These are phyloP conservation scores for Scyliorhinus canicula DNA, from an alignment of 2,797 vertebrate species.

Conservation along the genomic window DNA sequence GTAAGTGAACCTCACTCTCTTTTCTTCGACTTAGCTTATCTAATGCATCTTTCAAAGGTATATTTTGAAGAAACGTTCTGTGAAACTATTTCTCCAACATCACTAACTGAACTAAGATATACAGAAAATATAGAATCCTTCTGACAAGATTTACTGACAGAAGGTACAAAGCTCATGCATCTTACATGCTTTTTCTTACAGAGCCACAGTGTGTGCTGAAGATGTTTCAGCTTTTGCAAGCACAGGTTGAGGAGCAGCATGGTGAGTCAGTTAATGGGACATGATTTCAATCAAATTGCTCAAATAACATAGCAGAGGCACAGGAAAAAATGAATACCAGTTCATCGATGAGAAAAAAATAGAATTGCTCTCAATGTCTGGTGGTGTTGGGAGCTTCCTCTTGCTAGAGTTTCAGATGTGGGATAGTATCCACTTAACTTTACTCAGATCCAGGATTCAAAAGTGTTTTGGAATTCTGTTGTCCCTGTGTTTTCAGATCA, in stretches of 20 bases:
- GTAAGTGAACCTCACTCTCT: neutral
- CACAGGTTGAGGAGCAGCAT: slow-evolving; percentile 45
- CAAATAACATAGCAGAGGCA: neutral
- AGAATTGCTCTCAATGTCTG: neutral
- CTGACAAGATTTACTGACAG: neutral
- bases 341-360: neutral
- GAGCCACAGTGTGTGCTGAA: slow-evolving; percentile 46
- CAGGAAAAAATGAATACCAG: neutral
- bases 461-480: neutral
- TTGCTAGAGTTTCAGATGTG: neutral
- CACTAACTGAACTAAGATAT: neutral
- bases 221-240: slow-evolving; percentile 52
- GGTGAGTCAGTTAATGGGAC: slow-evolving; percentile 49
- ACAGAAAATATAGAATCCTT: slow-evolving; percentile 57
- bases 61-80: neutral
- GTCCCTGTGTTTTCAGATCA: neutral
- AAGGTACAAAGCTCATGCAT: neutral
- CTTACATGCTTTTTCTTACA: slow-evolving; percentile 34
- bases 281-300: neutral
- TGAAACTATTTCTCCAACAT: neutral
- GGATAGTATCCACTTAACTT: neutral
- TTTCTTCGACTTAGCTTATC: neutral
- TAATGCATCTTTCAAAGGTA: neutral
- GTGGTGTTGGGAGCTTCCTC: neutral
- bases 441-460: neutral